phyloP scores from a whole-genome alignment of 2,113 vertebrate genomes.

The Petaurus breviceps region DNA sequence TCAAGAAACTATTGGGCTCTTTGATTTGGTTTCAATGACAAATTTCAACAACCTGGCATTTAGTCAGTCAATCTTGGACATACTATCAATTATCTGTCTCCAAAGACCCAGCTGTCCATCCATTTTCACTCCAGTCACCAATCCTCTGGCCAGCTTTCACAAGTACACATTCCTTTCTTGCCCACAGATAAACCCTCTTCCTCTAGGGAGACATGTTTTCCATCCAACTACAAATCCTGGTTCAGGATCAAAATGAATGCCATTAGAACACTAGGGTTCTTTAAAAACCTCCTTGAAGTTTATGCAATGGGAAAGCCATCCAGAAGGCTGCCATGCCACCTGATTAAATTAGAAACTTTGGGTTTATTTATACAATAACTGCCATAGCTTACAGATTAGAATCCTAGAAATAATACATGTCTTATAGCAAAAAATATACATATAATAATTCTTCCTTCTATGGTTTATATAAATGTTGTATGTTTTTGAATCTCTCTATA shows the following conservation, averaged over 20 bases:
- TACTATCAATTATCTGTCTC: slow-evolving; percentile 60
- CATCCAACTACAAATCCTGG: slow-evolving; percentile 77
- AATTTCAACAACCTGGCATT: slow-evolving; percentile 70
- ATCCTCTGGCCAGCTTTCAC: slow-evolving; percentile 55
- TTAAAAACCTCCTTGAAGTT: slow-evolving; percentile 73
- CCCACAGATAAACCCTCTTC: slow-evolving; percentile 74
- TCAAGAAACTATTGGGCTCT: slow-evolving; percentile 47
- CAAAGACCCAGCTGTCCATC: slow-evolving; percentile 60
- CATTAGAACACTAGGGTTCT: slow-evolving; percentile 72
- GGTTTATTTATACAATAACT: slow-evolving; percentile 88
- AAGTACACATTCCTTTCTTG: slow-evolving; percentile 49
- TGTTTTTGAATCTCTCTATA: slow-evolving; percentile 66
- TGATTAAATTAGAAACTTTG: slow-evolving; percentile 87
- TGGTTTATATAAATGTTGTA: slow-evolving; percentile 85
- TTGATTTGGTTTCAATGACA: slow-evolving; percentile 65
- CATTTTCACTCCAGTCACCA: slow-evolving; percentile 73
- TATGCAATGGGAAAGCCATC: slow-evolving; percentile 70
- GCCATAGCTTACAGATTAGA: slow-evolving; percentile 86
- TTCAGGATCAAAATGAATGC: slow-evolving; percentile 79
- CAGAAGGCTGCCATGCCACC: slow-evolving; percentile 74
- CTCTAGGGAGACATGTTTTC: slow-evolving; percentile 76
- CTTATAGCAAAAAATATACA: slow-evolving; percentile 91
- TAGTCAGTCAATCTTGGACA: slow-evolving; percentile 72
- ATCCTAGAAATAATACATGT: slow-evolving; percentile 86
- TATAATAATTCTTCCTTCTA: slow-evolving; percentile 85